These are phyloP conservation scores for Elanus axillaris DNA, from an alignment of 2,113 vertebrate species.

Conservation along the genomic window DNA sequence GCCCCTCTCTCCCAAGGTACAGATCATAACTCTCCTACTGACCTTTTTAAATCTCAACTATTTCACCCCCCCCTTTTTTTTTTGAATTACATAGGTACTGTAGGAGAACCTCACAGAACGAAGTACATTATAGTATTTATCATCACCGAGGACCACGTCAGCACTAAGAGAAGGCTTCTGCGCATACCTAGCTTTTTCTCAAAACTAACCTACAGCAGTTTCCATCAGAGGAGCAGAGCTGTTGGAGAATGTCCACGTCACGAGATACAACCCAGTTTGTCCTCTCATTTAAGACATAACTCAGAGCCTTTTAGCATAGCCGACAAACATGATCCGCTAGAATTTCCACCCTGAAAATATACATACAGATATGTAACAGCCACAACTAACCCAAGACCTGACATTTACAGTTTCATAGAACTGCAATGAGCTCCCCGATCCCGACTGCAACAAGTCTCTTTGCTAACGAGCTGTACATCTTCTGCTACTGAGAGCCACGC, in stretches of 20 bases:
- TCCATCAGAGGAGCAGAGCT: not conserved
- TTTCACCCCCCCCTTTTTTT: not conserved
- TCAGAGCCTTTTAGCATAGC: not conserved
- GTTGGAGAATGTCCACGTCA: not conserved
- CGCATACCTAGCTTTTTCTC: not conserved
- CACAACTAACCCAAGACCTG: slow-evolving; percentile 44
- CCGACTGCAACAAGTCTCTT: not conserved
- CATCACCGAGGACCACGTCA: not conserved
- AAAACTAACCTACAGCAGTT: not conserved
- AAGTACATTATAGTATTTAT: not conserved
- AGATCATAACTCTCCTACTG: not conserved
- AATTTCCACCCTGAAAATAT: slow-evolving; percentile 48
- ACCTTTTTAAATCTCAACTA: not conserved
- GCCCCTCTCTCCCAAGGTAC: not conserved
- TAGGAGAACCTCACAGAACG: not conserved
- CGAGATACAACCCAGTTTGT: not conserved
- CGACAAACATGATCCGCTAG: not conserved
- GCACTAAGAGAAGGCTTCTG: not conserved
- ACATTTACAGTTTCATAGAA: slow-evolving; percentile 44
- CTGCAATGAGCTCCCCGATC: not conserved
- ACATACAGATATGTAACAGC: slow-evolving; percentile 42
- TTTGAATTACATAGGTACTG: not conserved
- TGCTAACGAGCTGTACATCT: not conserved
- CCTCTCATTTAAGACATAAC: not conserved
- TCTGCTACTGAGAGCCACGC: not conserved